A percentile compares a stretch with the other conserved stretches of the same genome.
phyloP scores from a whole-genome alignment of 2,113 vertebrate genomes.

The Varanus salvator region DNA sequence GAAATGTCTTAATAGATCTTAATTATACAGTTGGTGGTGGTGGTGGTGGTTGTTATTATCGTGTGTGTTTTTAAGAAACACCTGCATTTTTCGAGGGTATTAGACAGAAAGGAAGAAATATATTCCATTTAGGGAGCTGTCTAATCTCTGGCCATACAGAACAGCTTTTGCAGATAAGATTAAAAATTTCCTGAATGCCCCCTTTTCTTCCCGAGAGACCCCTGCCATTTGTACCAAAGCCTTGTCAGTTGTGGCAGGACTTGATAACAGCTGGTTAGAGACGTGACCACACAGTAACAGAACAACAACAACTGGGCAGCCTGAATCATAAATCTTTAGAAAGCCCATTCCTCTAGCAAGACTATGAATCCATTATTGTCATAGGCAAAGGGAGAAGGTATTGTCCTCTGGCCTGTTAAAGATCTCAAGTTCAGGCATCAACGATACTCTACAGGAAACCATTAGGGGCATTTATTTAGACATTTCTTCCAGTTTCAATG shows the following conservation, averaged over 20 bases:
- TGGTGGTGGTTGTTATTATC: slow-evolving; percentile 9
- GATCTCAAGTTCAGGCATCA: slow-evolving; percentile 64
- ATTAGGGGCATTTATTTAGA: slow-evolving; percentile 44
- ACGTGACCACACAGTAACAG: slow-evolving; percentile 62
- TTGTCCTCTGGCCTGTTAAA: slow-evolving; percentile 60
- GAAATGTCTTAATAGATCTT: not conserved
- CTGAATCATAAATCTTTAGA: slow-evolving; percentile 61
- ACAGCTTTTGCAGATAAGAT: slow-evolving; percentile 75
- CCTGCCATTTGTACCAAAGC: slow-evolving; percentile 49
- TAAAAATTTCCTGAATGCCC: slow-evolving; percentile 66
- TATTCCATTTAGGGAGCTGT: slow-evolving; percentile 64
- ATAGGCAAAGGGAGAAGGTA: slow-evolving; percentile 42
- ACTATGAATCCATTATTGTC: slow-evolving; percentile 59
- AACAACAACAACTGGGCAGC: slow-evolving; percentile 59
- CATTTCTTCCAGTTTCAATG: not conserved
- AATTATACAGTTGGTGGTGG: slow-evolving; percentile 45
- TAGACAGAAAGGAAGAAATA: slow-evolving; percentile 58
- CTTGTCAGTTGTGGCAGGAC: slow-evolving; percentile 63
- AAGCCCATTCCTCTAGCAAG: not conserved
- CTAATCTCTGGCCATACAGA: slow-evolving; percentile 72
- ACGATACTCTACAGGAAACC: slow-evolving; percentile 37
- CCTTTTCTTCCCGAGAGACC: slow-evolving; percentile 67
- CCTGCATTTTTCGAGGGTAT: slow-evolving; percentile 29
- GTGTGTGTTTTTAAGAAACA: slow-evolving; percentile 22
- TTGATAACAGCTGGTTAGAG: slow-evolving; percentile 72